phyloP scores from a whole-genome alignment of 2,797 vertebrate genomes.

The Sebastes kiyomatsui region DNA sequence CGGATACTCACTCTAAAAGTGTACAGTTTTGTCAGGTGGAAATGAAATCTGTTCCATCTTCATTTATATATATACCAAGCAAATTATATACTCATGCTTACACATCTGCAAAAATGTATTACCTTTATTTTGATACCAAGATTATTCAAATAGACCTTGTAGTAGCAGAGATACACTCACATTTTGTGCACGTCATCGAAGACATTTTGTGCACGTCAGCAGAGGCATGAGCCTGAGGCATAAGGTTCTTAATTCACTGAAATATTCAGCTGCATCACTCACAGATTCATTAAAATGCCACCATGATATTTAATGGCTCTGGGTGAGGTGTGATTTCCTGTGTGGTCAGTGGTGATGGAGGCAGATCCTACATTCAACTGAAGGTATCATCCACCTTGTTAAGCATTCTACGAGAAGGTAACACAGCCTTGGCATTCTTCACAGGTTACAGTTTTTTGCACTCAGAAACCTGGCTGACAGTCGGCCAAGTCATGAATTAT shows the following conservation, averaged over 20 bases:
- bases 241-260: neutral
- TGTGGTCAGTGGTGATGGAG: neutral
- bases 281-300: neutral
- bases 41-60: neutral
- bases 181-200: neutral
- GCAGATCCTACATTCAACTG: neutral
- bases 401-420: neutral
- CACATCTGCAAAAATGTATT: neutral
- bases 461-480: conserved; percentile 22
- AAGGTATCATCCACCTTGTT: neutral
- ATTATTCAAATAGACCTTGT: neutral
- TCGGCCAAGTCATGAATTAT: conserved; percentile 51
- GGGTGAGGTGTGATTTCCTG: neutral
- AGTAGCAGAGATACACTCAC: neutral
- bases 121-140: neutral
- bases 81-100: neutral
- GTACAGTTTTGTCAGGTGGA: neutral
- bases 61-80: neutral
- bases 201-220: neutral
- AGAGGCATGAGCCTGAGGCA: neutral
- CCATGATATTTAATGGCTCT: neutral
- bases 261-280: neutral
- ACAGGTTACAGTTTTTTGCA: neutral
- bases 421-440: neutral
- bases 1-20: neutral